Base-by-base conservation (phyloP, 2,888 invertebrate species). In the Theodoxus fluviatilis region DNA sequence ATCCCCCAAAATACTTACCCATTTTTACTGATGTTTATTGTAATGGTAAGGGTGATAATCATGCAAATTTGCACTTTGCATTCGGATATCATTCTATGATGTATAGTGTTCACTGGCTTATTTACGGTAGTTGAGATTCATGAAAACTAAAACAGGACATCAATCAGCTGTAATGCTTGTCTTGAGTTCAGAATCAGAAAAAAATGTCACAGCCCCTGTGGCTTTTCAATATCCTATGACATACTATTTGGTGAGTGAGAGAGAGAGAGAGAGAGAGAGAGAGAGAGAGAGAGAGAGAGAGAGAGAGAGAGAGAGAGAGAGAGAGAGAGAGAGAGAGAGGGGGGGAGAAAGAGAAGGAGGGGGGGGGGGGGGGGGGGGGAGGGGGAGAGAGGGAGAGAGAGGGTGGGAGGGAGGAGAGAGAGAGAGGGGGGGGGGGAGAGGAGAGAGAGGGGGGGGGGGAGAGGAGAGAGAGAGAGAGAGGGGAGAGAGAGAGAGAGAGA, bases 251-350 rank as follows among this genome's bases (percentile, higher is more conserved):
- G 35, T 4, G 55, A 18, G 18, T 37, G 3, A 63, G 63, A 37
- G 33, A 63, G 63, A 63, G 33, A 63, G 63, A 63, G 33, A 63
- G 63, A 52, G 18, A 33, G 22, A 55, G 35, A 33, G 22, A 52
- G 9, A 47, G 22, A 33, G 33, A 25, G 9, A 25, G 12, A 25
- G 40, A 25, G 9, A 22, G 37, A 40, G 35, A 12, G 15, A 35
- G 15, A 52, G 37, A 55, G 3, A 55, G 25, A 67, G n/a, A 25
- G 37, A n/a, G 22, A 67, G 31, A 35, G 31, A 55, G 22, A 67
- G 35, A 33, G 22, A 55, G 55, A 67, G 33, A 25, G 31, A 22
- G 35, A 52, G 3, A 52, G 55, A 55, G 3, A 52, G 6, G 55
- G 22, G 22, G 25, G 22, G 67, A 35, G 22, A 35, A 37, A 33